These are phyloP conservation scores for Drosophila melanosoma DNA, from an alignment of 2,888 invertebrate genomes.

Conservation along the genomic window DNA sequence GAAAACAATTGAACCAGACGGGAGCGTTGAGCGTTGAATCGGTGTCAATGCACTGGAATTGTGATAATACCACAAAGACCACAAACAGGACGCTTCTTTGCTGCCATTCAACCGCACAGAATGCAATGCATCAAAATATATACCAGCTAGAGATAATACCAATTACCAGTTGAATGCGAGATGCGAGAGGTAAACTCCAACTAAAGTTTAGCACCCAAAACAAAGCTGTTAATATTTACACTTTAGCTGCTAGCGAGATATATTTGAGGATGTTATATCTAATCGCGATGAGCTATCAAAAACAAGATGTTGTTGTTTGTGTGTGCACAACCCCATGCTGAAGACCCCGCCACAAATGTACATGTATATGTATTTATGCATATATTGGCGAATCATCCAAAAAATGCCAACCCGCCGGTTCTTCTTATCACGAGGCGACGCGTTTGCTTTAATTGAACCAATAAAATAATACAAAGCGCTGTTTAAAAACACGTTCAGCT, in stretches of 20 bases:
- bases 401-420: slow-evolving; percentile 28
- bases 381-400: slow-evolving; percentile 16
- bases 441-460: slow-evolving; percentile 78
- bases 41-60: slow-evolving; percentile 55
- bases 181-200: slow-evolving; percentile 26
- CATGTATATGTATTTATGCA: background rate
- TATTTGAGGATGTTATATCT: slow-evolving; percentile 11
- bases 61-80: slow-evolving; percentile 51
- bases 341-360: background rate
- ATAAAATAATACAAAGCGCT: slow-evolving; percentile 79
- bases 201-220: slow-evolving; percentile 29
- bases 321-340: slow-evolving; percentile 23
- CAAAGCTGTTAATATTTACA: slow-evolving; percentile 37
- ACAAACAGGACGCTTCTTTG: background rate
- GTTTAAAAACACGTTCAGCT: slow-evolving; percentile 67
- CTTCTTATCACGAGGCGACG: slow-evolving; percentile 63
- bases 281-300: slow-evolving; percentile 20
- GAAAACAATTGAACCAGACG: slow-evolving; percentile 28
- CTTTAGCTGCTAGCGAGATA: background rate
- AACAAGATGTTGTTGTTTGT: slow-evolving; percentile 51
- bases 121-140: slow-evolving; percentile 1
- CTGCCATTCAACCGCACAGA: slow-evolving; percentile 30
- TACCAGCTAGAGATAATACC: background rate
- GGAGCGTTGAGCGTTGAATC: slow-evolving; percentile 21
- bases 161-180: no score